phyloP scores from a whole-genome alignment of 2,113 vertebrate species.

The Gnathonemus echidnorhynchus region DNA sequence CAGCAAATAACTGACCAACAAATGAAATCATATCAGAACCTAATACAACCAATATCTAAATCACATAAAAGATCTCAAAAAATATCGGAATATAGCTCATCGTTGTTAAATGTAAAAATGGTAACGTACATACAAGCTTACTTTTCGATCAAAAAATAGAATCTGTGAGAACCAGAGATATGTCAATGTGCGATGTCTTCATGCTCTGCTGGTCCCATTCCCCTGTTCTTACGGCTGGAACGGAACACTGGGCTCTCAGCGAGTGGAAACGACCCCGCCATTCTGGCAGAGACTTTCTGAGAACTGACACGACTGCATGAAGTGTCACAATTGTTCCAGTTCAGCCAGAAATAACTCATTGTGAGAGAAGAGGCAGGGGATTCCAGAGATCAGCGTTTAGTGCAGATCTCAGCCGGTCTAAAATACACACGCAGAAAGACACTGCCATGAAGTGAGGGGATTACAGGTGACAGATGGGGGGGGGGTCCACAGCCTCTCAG shows the following conservation, averaged over 20 bases:
- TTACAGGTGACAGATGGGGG: neutral
- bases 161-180: slow-evolving; percentile 11
- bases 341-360: neutral
- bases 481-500: neutral
- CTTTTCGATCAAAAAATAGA: slow-evolving; percentile 14
- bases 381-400: neutral
- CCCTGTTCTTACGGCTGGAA: neutral
- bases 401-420: neutral
- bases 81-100: neutral
- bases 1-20: slow-evolving; percentile 12
- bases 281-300: neutral
- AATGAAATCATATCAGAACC: slow-evolving; percentile 8
- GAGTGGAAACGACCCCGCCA: neutral
- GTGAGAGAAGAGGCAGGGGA: neutral
- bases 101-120: slow-evolving; percentile 11
- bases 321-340: neutral
- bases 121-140: neutral
- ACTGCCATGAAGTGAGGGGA: neutral
- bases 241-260: neutral
- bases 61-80: slow-evolving; percentile 5
- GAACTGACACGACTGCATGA: neutral
- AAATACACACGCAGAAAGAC: neutral
- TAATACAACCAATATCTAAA: slow-evolving; percentile 12
- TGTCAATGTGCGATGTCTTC: slow-evolving; percentile 1
- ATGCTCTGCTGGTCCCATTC: neutral